Conservation (phyloP, 2,113 vertebrate genomes). For the Labrus mixtus region DNA sequence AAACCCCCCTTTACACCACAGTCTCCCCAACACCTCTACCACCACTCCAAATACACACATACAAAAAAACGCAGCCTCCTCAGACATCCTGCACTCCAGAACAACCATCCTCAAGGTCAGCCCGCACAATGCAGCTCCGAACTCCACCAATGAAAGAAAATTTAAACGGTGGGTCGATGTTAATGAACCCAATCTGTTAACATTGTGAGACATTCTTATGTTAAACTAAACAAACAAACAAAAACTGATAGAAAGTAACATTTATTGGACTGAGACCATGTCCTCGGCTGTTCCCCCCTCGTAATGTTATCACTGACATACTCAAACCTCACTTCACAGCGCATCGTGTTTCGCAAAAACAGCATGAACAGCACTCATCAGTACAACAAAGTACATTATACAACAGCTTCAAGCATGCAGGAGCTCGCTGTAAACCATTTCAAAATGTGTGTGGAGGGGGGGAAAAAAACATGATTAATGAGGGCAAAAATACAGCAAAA, state of each 20-base stretch:
- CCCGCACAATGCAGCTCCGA: conserved; percentile 2
- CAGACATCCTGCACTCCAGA: conserved; percentile 16
- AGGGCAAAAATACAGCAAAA: conserved; percentile 55
- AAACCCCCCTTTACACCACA: background rate
- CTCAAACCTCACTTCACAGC: conserved; percentile 20
- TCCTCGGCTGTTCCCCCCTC: conserved; percentile 15
- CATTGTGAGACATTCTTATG: background rate
- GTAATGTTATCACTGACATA: background rate
- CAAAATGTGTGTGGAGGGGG: background rate
- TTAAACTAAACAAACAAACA: background rate
- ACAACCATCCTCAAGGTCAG: conserved; percentile 46
- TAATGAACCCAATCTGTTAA: background rate
- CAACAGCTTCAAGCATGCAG: conserved; percentile 40
- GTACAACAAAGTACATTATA: conserved; percentile 55
- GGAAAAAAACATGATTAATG: conserved; percentile 46
- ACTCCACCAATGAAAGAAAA: conserved; percentile 12
- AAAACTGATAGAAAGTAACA: background rate
- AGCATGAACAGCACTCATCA: conserved; percentile 50
- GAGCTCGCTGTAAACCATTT: conserved; percentile 51
- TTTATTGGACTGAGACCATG: background rate
- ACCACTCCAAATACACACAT: conserved; percentile 1
- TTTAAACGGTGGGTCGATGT: background rate
- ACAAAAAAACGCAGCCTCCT: background rate
- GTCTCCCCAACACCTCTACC: background rate
- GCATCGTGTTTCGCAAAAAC: conserved; percentile 16